Evolutionary conservation across 1,140 invertebrate species (phyloP).

Genomic region (Tribolium madens): DNA sequence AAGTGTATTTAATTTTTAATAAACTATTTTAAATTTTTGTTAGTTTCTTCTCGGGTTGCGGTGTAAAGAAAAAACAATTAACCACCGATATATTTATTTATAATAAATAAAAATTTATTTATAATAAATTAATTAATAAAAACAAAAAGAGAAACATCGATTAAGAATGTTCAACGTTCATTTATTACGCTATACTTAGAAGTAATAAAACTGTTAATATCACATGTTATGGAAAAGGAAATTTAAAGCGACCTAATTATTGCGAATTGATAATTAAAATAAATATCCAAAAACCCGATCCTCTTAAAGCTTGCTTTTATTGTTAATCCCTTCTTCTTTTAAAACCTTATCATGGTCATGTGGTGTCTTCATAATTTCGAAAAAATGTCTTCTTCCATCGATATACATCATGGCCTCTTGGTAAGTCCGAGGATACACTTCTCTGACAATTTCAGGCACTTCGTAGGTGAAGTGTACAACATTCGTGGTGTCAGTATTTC

Average conservation of each 20-base stretch:
- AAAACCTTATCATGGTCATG: neutral
- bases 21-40: constrained; percentile 10
- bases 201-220: neutral
- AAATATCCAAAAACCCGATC: neutral
- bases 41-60: neutral
- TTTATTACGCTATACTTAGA: neutral
- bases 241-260: neutral
- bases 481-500: constrained; percentile 75
- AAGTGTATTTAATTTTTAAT: constrained; percentile 27
- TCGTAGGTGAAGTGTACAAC: constrained; percentile 83
- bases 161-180: too few species aligned
- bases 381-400: constrained; percentile 78
- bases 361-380: constrained; percentile 27
- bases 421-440: constrained; percentile 78
- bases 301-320: constrained; percentile 11
- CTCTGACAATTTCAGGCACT: constrained; percentile 68
- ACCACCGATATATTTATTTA: too few species aligned
- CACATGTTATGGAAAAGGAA: neutral
- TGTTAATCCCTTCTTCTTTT: neutral
- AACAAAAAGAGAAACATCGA: too few species aligned
- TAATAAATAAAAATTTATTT: too few species aligned
- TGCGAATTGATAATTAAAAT: neutral
- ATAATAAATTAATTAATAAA: too few species aligned
- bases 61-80: too few species aligned
- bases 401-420: constrained; percentile 82